Conservation (phyloP, 1,140 invertebrate species). For the Drosophila burlai region DNA sequence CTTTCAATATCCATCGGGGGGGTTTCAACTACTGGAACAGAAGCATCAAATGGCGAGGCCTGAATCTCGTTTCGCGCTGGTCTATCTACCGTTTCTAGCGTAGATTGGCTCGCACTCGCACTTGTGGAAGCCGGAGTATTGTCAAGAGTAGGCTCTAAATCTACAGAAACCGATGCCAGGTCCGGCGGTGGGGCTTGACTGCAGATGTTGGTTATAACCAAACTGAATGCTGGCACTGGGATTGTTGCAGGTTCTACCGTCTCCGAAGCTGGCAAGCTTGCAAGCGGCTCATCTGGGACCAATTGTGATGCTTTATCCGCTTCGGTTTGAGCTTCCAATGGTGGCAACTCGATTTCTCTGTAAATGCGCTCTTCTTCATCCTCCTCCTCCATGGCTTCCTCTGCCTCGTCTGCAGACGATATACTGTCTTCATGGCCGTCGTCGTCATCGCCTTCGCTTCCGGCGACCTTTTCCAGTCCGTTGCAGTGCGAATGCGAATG, state of each 20-base stretch:
- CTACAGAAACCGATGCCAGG: no score
- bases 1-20: no score
- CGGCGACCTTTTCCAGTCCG: conserved; percentile 26
- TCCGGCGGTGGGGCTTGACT: conserved; percentile 37
- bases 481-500: conserved; percentile 31
- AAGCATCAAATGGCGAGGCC: no score
- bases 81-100: no score
- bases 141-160: background rate
- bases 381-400: conserved; percentile 63
- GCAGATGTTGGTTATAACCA: conserved; percentile 70
- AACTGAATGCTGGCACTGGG: conserved; percentile 19
- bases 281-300: background rate
- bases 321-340: conserved; percentile 19
- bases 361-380: conserved; percentile 68
- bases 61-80: background rate
- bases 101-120: background rate
- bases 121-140: no score
- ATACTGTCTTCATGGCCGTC: conserved; percentile 59
- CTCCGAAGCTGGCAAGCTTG: background rate
- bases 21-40: background rate
- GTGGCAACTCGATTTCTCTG: conserved; percentile 69
- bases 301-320: background rate
- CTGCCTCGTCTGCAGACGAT: conserved; percentile 69
- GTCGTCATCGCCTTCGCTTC: conserved; percentile 48
- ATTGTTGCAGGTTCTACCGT: background rate